phyloP scores from a whole-genome alignment of 2,888 invertebrate genomes.

The Mactromeris polynyma region DNA sequence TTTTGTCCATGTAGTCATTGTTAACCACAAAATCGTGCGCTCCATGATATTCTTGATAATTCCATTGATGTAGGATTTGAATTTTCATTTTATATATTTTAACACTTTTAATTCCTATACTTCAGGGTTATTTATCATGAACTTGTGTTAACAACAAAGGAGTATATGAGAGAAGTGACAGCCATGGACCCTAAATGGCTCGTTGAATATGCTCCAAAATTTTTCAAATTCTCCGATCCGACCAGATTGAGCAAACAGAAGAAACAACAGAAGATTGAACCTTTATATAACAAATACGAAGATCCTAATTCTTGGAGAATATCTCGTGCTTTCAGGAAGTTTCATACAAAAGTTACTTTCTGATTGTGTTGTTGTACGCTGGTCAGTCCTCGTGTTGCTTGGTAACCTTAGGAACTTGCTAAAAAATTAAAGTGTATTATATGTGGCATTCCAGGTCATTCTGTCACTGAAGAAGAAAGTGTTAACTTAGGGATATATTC shows the following conservation, averaged over 20 bases:
- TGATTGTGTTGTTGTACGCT: conserved; percentile 61
- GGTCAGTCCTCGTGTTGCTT: not conserved
- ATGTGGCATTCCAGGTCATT: not conserved
- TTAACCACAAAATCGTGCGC: too few species aligned
- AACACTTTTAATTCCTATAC: conserved; percentile 68
- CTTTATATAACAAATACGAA: conserved; percentile 99
- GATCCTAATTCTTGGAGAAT: conserved; percentile 99
- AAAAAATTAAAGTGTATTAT: too few species aligned
- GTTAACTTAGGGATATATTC: too few species aligned
- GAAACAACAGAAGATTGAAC: conserved; percentile 99
- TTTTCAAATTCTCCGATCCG: conserved; percentile 99
- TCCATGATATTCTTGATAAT: too few species aligned
- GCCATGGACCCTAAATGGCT: conserved; percentile 91
- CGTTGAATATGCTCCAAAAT: conserved; percentile 99
- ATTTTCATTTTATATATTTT: too few species aligned
- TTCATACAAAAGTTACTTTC: conserved; percentile 87
- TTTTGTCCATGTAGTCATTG: too few species aligned
- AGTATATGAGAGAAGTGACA: conserved; percentile 98
- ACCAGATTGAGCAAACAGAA: conserved; percentile 99
- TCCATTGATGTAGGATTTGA: too few species aligned
- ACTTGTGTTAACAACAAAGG: conserved; percentile 98
- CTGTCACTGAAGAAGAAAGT: too few species aligned
- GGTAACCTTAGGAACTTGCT: not conserved
- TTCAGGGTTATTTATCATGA: conserved; percentile 98
- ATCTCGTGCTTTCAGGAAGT: conserved; percentile 89